Evolutionary conservation across 2,797 vertebrate species (phyloP).

Genomic region (Cyprinodon diabolis): DNA sequence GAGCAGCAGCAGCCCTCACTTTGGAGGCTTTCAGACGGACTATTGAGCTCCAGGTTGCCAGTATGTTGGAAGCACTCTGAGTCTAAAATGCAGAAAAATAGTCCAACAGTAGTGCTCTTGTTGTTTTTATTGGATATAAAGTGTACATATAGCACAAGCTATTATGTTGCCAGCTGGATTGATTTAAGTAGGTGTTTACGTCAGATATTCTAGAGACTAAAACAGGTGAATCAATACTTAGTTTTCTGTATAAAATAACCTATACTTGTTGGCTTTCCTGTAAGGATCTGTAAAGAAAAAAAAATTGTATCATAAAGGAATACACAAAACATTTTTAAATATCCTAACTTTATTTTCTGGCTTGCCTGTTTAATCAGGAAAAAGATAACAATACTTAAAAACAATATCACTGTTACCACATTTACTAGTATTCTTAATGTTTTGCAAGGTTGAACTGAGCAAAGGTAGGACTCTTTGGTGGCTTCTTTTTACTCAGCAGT

Average conservation of each 20-base stretch:
- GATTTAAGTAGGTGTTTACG: not conserved
- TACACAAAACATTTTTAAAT: not conserved
- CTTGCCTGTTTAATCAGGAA: not conserved
- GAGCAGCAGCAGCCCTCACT: conserved; percentile 13
- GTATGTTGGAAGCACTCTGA: conserved; percentile 10
- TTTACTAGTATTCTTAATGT: not conserved
- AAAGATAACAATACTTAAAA: not conserved
- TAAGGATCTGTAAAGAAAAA: not conserved
- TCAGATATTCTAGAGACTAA: not conserved
- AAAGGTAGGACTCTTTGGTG: not conserved
- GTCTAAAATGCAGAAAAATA: conserved; percentile 10
- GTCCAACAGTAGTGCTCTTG: not conserved
- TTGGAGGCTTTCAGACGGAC: conserved; percentile 11
- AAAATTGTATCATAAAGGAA: not conserved
- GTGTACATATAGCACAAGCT: not conserved
- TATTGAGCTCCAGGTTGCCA: conserved; percentile 4
- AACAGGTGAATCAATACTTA: not conserved
- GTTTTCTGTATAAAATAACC: not conserved
- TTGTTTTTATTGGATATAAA: conserved; percentile 2
- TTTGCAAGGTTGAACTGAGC: not conserved
- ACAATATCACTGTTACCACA: not conserved
- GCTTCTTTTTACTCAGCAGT: not conserved
- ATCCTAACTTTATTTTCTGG: not conserved
- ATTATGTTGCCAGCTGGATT: conserved; percentile 4
- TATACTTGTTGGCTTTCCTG: not conserved